Evolutionary conservation across 2,113 vertebrate species (phyloP).

Genomic region (Promerops cafer): DNA sequence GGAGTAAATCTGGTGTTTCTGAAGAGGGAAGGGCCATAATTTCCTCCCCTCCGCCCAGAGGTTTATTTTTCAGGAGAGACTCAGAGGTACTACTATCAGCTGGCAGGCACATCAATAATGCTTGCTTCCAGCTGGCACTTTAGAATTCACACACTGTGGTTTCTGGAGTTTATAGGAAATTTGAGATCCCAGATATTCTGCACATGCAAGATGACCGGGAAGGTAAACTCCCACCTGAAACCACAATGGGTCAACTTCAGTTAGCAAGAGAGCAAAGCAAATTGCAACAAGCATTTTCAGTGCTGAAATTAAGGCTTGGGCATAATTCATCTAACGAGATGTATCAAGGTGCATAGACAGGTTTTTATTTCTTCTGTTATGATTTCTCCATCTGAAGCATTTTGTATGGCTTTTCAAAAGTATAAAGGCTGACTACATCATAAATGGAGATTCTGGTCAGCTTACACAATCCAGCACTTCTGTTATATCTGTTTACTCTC

Average conservation of each 20-base stretch:
- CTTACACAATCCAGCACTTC: not conserved
- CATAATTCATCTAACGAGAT: not conserved
- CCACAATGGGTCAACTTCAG: not conserved
- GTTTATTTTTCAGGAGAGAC: not conserved
- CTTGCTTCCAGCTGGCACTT: not conserved
- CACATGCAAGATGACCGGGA: not conserved
- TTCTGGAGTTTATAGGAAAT: not conserved
- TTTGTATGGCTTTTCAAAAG: not conserved
- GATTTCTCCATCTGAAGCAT: not conserved
- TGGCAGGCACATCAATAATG: not conserved
- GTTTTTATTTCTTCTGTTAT: not conserved
- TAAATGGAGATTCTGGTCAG: not conserved
- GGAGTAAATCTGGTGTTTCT: not conserved
- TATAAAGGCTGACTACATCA: not conserved
- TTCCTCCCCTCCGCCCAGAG: not conserved
- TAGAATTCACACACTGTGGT: not conserved
- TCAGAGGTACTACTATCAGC: not conserved
- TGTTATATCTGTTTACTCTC: not conserved
- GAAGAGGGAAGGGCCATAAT: not conserved
- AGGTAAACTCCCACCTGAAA: not conserved
- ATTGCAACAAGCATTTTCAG: not conserved
- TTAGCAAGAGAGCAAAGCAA: not conserved
- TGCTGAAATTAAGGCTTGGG: not conserved
- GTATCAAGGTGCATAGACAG: not conserved
- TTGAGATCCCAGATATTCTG: not conserved